Conservation (phyloP, 2,797 vertebrate genomes). For the Uromys caudimaculatus region DNA sequence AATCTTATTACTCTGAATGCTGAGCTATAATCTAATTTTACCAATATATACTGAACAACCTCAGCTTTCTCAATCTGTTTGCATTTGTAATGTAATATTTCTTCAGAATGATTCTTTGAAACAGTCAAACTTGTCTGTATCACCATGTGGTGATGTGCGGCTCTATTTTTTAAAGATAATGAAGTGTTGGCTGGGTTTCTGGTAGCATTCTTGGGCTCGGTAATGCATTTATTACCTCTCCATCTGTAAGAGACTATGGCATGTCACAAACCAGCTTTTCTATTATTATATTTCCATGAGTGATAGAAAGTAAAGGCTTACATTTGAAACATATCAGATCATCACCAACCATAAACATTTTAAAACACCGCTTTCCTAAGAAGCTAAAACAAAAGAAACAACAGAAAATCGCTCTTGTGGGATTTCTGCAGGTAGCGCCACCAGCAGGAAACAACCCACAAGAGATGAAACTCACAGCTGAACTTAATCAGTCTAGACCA, state of each 20-base stretch:
- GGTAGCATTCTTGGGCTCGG: conserved; percentile 15
- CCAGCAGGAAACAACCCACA: not conserved
- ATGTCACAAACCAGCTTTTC: conserved; percentile 22
- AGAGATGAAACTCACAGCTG: not conserved
- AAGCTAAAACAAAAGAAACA: not conserved
- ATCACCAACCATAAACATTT: conserved; percentile 18
- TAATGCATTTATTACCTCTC: conserved; percentile 56
- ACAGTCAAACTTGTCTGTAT: conserved; percentile 64
- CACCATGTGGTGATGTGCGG: conserved; percentile 39
- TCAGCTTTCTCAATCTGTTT: conserved; percentile 76
- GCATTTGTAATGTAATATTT: conserved; percentile 80
- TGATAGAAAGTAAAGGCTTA: conserved; percentile 47
- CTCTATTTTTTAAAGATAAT: conserved; percentile 74
- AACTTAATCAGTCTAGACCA: too few relatives aligned
- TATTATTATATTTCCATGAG: conserved; percentile 38
- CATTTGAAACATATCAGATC: conserved; percentile 24
- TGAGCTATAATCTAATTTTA: conserved; percentile 81
- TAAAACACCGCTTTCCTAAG: not conserved
- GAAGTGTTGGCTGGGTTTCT: conserved; percentile 62
- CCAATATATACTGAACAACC: conserved; percentile 68
- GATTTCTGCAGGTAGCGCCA: not conserved
- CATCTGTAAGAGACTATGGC: conserved; percentile 45
- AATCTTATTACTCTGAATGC: conserved; percentile 80
- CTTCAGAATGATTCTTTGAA: conserved; percentile 74
- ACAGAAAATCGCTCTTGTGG: not conserved